phyloP scores from a whole-genome alignment of 2,888 invertebrate species.

The Athetis lepigone region DNA sequence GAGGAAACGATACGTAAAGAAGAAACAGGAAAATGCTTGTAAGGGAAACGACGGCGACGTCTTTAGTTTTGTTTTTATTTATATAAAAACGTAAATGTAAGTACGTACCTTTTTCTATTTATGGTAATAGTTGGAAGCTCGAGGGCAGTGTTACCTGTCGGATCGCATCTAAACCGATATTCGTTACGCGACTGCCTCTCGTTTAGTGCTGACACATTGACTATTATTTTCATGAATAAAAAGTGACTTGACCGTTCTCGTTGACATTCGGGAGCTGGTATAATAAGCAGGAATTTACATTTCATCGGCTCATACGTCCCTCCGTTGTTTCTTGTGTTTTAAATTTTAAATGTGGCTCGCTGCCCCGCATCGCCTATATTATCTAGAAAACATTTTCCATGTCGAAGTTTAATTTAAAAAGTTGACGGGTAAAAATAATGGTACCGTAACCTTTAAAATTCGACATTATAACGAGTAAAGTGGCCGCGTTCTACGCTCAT shows the following conservation, averaged over 20 bases:
- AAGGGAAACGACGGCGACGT: slow-evolving; percentile 44
- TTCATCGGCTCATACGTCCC: slow-evolving; percentile 72
- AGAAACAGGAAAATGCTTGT: slow-evolving; percentile 44
- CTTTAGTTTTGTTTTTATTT: slow-evolving; percentile 24
- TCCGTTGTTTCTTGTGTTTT: slow-evolving; percentile 69
- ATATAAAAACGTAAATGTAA: slow-evolving; percentile 21
- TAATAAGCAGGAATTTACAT: slow-evolving; percentile 82
- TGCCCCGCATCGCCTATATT: slow-evolving; percentile 45
- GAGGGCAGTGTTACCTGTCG: slow-evolving; percentile 56
- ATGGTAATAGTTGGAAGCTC: slow-evolving; percentile 34
- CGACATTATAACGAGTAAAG: slow-evolving; percentile 75
- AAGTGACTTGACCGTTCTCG: slow-evolving; percentile 76
- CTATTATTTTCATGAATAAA: slow-evolving; percentile 82
- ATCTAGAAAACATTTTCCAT: slow-evolving; percentile 59
- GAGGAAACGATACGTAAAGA: slow-evolving; percentile 5
- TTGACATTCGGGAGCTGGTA: slow-evolving; percentile 80
- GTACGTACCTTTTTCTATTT: slow-evolving; percentile 47
- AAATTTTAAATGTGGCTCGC: slow-evolving; percentile 69
- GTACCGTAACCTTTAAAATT: slow-evolving; percentile 76
- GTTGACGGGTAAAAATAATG: slow-evolving; percentile 73
- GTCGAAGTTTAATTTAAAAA: slow-evolving; percentile 76
- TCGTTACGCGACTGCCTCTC: slow-evolving; percentile 60
- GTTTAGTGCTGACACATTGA: slow-evolving; percentile 78
- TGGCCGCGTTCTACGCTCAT: slow-evolving; percentile 79
- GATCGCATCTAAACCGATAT: slow-evolving; percentile 64